Base-by-base conservation (phyloP, 92 coral and sea anemone species). In the Palythoa grandis region DNA sequence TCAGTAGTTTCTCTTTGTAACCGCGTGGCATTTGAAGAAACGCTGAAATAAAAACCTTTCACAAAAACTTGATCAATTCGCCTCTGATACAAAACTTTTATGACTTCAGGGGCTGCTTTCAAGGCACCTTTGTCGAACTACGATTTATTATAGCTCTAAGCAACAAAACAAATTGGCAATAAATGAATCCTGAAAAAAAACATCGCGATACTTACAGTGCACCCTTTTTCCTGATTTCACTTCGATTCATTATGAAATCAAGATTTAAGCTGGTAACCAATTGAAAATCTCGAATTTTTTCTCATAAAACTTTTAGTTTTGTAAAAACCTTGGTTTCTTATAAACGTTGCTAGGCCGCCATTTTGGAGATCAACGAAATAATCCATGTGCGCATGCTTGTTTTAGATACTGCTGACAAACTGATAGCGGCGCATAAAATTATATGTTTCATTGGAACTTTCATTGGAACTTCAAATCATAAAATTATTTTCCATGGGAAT, bases 261-360 rank as follows among this genome's bases (percentile, higher is more conserved):
- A 47, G 12, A 19, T 13, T 57, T 85, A 48, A 63, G n/a, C 50
- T 43, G 70, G 15, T 13, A 10, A 7, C 22, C 3, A 29, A 37
- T 56, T 37, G 78, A 43, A 61, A 17, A 15, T 17, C 35, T 53
- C 53, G 25, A n/a, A n/a, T 14, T 79, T 58, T 43, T 16, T 38
- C 50, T 14, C 6, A 19, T 8, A 58, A 79, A 79, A 14, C 83
- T 61, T 8, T 24, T 8, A 10, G 57, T 63, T 43, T 71, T 39
- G 50, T 29, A 29, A 29, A 71, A 76, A 47, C 24, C 40, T 43
- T 68, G 20, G 86, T 76, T 79, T 83, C 74, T 67, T 72, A 68
- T 86, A 91, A 93, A 91, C 95, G 95, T 93, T 93, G 95, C 95
- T 88, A 93, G 48, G 95, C 65, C 74, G 20, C 50, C 74, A 80